Evolutionary conservation across 2,113 vertebrate genomes (phyloP).

Genomic region (Lepus timidus): DNA sequence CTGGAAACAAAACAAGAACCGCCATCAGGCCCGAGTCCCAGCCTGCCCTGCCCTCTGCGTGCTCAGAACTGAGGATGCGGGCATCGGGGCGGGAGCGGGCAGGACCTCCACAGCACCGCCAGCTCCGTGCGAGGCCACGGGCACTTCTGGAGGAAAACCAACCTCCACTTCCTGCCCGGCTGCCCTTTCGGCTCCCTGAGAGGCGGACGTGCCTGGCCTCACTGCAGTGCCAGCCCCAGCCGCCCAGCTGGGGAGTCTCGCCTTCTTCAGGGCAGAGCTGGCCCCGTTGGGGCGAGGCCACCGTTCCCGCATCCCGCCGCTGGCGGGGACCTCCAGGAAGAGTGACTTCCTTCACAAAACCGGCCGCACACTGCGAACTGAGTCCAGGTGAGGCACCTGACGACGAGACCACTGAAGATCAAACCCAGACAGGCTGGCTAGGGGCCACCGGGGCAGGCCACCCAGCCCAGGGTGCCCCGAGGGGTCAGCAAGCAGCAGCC

Average conservation of each 20-base stretch:
- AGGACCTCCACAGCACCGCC: background rate
- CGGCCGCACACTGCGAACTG: too few species aligned
- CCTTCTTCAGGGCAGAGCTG: constrained; percentile 80
- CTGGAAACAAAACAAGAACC: too few species aligned
- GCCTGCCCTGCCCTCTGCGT: background rate
- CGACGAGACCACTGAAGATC: background rate
- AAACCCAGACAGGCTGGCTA: background rate
- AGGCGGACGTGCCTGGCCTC: constrained; percentile 82
- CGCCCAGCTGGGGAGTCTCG: constrained; percentile 75
- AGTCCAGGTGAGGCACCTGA: background rate
- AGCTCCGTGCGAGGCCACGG: constrained; percentile 37
- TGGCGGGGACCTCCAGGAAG: background rate
- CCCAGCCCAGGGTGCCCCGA: background rate
- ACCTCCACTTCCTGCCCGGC: constrained; percentile 82
- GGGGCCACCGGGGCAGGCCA: background rate
- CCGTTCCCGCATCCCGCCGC: background rate
- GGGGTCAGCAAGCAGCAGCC: too few species aligned
- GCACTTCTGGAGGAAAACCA: constrained; percentile 78
- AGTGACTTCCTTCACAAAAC: background rate
- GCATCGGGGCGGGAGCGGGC: background rate
- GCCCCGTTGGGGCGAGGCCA: background rate
- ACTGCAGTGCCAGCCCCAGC: constrained; percentile 67
- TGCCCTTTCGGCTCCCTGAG: constrained; percentile 36
- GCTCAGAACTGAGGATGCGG: background rate
- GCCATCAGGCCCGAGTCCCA: background rate